Evolutionary conservation across 1,140 invertebrate genomes (phyloP).

Genomic region (Portunus trituberculatus): DNA sequence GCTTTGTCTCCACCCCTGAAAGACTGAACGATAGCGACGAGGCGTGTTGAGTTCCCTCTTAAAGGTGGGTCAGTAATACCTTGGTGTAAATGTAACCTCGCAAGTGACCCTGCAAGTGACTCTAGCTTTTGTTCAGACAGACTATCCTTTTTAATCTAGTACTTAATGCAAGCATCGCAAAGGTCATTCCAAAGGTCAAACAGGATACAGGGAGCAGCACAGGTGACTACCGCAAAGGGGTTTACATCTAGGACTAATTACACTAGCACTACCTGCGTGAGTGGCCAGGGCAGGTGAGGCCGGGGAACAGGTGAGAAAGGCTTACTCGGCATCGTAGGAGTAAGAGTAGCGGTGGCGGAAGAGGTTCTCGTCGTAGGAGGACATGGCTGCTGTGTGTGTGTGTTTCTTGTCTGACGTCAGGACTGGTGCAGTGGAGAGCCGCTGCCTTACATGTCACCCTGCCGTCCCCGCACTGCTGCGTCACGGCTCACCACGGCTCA

Average conservation of each 20-base stretch:
- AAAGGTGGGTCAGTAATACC: background rate
- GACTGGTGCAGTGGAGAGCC: background rate
- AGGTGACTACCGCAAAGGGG: too few species aligned
- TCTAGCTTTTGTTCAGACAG: too few species aligned
- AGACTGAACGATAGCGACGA: background rate
- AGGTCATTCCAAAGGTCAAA: too few species aligned
- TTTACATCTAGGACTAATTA: too few species aligned
- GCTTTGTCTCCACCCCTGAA: background rate
- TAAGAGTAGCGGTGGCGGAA: slow-evolving; percentile 72
- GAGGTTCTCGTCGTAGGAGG: slow-evolving; percentile 69
- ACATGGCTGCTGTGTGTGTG: slow-evolving; percentile 52
- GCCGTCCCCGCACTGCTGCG: background rate
- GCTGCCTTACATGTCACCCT: background rate
- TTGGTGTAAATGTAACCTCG: too few species aligned
- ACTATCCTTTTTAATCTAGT: too few species aligned
- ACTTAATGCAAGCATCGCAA: too few species aligned
- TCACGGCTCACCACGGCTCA: background rate
- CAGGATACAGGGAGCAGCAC: too few species aligned
- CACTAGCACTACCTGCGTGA: background rate
- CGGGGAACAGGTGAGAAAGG: background rate
- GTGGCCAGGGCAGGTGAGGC: background rate
- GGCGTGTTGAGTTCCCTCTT: background rate
- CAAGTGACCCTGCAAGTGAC: too few species aligned
- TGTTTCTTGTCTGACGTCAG: slow-evolving; percentile 29
- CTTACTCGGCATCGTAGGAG: slow-evolving; percentile 73